These are phyloP conservation scores for Micropoecilia bifurca DNA, from an alignment of 2,797 vertebrate genomes.

Conservation along the genomic window DNA sequence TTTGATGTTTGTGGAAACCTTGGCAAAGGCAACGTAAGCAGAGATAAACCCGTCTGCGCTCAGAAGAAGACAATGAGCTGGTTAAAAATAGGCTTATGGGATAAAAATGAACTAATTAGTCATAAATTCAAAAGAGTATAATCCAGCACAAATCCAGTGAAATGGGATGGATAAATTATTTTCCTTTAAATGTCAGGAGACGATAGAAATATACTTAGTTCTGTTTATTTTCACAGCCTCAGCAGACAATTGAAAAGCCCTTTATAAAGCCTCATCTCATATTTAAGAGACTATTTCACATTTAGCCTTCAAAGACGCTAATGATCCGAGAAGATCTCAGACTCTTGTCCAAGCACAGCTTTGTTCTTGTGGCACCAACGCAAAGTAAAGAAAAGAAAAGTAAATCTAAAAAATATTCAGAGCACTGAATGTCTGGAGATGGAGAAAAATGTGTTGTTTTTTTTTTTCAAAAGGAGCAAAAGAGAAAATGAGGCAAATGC, in stretches of 20 bases:
- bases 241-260: not conserved
- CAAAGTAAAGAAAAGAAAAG: not conserved
- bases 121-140: not conserved
- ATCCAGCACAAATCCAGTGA: not conserved
- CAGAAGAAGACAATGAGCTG: constrained; percentile 6
- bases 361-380: not conserved
- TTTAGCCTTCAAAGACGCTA: not conserved
- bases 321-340: not conserved
- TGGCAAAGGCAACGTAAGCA: constrained; percentile 23
- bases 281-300: not conserved
- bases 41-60: constrained; percentile 1
- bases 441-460: not conserved
- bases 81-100: not conserved
- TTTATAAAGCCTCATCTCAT: not conserved
- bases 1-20: constrained; percentile 17
- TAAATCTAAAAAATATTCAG: not conserved
- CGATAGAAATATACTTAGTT: not conserved
- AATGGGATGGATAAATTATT: not conserved
- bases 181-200: not conserved
- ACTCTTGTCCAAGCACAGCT: not conserved
- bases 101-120: constrained; percentile 2
- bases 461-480: not conserved
- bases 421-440: too few species aligned
- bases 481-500: not conserved
- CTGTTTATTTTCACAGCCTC: not conserved